Conservation (phyloP, 2,888 invertebrate genomes). For the Cryptocephalus primarius region DNA sequence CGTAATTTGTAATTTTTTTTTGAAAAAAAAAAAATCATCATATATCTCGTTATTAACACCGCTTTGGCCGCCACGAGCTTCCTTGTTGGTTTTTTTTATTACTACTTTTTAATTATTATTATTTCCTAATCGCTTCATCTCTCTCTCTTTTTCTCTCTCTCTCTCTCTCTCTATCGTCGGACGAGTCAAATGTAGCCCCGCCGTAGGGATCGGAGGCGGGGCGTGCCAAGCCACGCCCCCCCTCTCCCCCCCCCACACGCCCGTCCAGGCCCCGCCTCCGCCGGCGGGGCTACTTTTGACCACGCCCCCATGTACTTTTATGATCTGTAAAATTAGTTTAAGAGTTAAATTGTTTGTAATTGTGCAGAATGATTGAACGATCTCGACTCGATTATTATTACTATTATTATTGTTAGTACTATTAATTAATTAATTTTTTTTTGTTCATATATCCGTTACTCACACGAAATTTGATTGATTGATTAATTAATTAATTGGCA, state of each 20-base stretch:
- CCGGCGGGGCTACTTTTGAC: no score
- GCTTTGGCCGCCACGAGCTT: conserved; percentile 28
- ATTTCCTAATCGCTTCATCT: background rate
- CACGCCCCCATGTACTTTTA: no score
- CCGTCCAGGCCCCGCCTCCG: no score
- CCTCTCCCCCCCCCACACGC: no score
- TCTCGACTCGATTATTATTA: conserved; percentile 14
- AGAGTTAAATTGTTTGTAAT: background rate
- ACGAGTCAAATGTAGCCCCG: no score
- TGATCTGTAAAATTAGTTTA: background rate
- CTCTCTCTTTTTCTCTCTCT: background rate
- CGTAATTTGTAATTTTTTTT: no score
- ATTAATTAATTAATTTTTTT: no score
- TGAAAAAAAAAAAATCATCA: no score
- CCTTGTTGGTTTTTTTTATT: conserved; percentile 17
- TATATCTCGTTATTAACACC: conserved; percentile 31
- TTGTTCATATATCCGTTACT: conserved; percentile 6
- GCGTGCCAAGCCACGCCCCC: no score
- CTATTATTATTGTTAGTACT: no score
- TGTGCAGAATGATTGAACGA: conserved; percentile 35
- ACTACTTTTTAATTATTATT: background rate
- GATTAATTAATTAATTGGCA: conserved; percentile 20
- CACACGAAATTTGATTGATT: conserved; percentile 7
- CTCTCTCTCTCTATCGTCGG: no score
- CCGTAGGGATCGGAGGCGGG: no score